These are phyloP conservation scores for Epinephelus awoara DNA, from an alignment of 2,797 vertebrate species.

Conservation along the genomic window DNA sequence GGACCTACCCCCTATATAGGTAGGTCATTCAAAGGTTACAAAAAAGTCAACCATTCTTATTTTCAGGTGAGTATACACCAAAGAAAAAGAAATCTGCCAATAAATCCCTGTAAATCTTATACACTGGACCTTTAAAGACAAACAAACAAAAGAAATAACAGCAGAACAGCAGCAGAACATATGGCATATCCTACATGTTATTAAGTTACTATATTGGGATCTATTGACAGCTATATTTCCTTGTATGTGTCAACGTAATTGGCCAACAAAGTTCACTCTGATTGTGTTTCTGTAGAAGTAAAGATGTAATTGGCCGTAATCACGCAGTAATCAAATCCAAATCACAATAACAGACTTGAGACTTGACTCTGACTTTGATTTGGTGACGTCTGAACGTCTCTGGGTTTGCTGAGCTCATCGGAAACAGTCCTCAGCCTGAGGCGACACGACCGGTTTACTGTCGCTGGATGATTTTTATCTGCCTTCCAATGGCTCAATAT, in stretches of 20 bases:
- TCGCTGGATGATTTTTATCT: slow-evolving; percentile 31
- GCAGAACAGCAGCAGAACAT: background rate
- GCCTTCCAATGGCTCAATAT: slow-evolving; percentile 56
- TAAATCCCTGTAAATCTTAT: too few species aligned
- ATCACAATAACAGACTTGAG: slow-evolving; percentile 7
- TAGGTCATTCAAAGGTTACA: too few species aligned
- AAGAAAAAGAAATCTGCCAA: too few species aligned
- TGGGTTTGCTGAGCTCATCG: slow-evolving; percentile 2
- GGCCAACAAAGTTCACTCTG: background rate
- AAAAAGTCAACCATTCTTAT: too few species aligned
- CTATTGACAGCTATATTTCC: background rate
- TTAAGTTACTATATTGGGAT: too few species aligned
- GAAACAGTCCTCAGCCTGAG: background rate
- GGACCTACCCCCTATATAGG: too few species aligned
- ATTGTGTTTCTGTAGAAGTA: background rate
- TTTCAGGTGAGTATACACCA: too few species aligned
- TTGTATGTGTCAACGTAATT: background rate
- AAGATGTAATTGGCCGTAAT: slow-evolving; percentile 5
- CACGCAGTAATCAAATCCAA: slow-evolving; percentile 2
- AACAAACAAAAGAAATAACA: background rate
- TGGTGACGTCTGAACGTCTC: background rate
- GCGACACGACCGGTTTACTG: background rate
- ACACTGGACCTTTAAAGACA: background rate
- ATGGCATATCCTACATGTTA: too few species aligned
- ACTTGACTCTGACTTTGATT: slow-evolving; percentile 7